Conservation (phyloP, 2,797 vertebrate genomes). For the Emydoidea blandingii region DNA sequence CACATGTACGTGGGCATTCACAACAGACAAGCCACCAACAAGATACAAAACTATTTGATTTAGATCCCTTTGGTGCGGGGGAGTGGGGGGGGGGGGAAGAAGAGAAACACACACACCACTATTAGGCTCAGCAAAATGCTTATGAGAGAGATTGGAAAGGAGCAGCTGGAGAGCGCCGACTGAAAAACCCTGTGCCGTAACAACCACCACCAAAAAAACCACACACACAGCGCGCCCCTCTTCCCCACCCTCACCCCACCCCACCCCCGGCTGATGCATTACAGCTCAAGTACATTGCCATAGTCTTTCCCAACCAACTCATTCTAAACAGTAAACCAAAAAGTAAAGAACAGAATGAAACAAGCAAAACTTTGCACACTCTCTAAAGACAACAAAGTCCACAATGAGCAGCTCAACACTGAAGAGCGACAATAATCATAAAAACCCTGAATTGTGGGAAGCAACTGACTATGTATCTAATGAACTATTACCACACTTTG, state of each 20-base stretch:
- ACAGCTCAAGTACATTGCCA: not conserved
- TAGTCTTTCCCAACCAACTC: not conserved
- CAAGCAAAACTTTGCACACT: not conserved
- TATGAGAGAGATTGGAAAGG: not conserved
- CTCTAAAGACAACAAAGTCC: too few relatives aligned
- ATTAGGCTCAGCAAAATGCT: too few relatives aligned
- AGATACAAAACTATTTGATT: not conserved
- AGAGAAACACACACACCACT: too few relatives aligned
- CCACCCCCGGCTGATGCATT: not conserved
- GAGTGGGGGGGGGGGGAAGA: too few relatives aligned
- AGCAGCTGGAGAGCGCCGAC: not conserved
- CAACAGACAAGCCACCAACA: not conserved
- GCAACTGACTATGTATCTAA: too few relatives aligned
- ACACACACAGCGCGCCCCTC: accelerated
- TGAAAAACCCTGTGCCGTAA: not conserved
- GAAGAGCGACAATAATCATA: not conserved
- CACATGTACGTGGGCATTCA: not conserved
- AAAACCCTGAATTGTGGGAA: too few relatives aligned
- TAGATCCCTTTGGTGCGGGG: not conserved
- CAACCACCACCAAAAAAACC: not conserved
- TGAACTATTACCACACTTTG: too few relatives aligned
- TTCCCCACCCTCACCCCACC: too few relatives aligned
- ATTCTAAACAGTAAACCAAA: not conserved
- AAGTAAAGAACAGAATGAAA: not conserved
- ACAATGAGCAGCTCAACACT: not conserved